A percentile compares a stretch with the other conserved stretches of the same genome.
Conservation (phyloP, 2,113 vertebrate species). For the Aptenodytes forsteri region DNA sequence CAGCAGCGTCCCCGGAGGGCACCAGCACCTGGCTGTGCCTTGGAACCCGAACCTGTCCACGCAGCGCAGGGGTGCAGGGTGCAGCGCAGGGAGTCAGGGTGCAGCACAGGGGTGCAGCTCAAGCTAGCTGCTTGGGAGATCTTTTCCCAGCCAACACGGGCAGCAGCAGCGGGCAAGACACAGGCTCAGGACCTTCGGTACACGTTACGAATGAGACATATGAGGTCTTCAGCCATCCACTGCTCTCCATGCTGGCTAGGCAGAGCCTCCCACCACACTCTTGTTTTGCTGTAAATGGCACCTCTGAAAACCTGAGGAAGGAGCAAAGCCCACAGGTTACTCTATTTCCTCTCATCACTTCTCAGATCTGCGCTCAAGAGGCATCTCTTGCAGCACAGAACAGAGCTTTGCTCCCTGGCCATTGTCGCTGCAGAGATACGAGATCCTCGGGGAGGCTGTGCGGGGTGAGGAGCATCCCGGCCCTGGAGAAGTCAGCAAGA, state of each 20-base stretch:
- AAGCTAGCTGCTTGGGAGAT: background rate
- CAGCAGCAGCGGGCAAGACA: background rate
- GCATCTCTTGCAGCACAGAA: background rate
- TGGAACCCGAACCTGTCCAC: rapidly evolving
- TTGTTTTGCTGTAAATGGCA: background rate
- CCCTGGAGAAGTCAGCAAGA: background rate
- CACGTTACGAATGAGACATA: rapidly evolving
- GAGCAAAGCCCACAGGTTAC: background rate
- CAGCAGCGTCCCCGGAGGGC: background rate
- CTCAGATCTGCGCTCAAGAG: background rate
- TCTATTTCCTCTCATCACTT: background rate
- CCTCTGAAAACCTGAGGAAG: background rate
- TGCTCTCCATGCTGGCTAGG: background rate
- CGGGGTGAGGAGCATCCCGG: rapidly evolving
- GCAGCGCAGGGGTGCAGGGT: background rate
- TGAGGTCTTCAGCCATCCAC: background rate
- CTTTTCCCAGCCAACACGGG: background rate
- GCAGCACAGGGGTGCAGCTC: background rate
- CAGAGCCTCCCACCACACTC: background rate
- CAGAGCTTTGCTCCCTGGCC: background rate
- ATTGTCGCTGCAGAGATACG: rapidly evolving
- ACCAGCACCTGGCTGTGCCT: background rate
- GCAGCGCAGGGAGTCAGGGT: background rate
- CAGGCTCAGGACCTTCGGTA: background rate
- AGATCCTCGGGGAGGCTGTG: background rate